A percentile compares a stretch with the other conserved stretches of the same genome.
phyloP scores from a whole-genome alignment of 2,113 vertebrate genomes.

The Heliornis fulica region DNA sequence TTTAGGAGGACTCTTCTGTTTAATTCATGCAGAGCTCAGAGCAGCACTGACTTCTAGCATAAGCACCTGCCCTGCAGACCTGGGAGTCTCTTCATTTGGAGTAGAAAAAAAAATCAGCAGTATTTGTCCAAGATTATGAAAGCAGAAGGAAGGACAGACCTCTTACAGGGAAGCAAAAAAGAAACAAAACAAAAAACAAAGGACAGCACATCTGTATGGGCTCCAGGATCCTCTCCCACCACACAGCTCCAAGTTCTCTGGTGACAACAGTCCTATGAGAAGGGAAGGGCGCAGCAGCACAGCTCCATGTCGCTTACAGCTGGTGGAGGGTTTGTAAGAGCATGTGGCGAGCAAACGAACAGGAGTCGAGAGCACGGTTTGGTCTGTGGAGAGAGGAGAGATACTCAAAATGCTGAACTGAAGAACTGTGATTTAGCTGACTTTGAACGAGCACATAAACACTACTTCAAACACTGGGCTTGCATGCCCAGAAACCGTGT shows the following conservation, averaged over 20 bases:
- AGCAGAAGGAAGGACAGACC: conserved; percentile 9
- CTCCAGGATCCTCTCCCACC: background rate
- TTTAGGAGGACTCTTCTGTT: background rate
- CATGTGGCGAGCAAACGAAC: conserved; percentile 80
- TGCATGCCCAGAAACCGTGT: background rate
- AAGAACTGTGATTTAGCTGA: background rate
- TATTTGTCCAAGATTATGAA: conserved; percentile 30
- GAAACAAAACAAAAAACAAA: background rate
- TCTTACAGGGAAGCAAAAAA: background rate
- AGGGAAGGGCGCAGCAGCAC: background rate
- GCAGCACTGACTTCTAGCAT: background rate
- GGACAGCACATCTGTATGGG: background rate
- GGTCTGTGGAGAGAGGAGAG: conserved; percentile 72
- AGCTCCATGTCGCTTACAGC: conserved; percentile 45
- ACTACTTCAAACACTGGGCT: background rate
- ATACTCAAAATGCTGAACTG: background rate
- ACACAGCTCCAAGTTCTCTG: background rate
- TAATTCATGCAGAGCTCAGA: background rate
- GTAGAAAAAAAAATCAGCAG: background rate
- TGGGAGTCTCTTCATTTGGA: background rate
- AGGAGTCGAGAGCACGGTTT: conserved; percentile 84
- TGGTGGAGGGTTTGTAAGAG: conserved; percentile 85
- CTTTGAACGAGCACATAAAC: background rate
- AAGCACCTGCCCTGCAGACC: background rate
- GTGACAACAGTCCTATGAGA: background rate